A percentile compares a stretch with the other conserved stretches of the same genome.
These are phyloP conservation scores for Cassiopea xamachana DNA, from an alignment of 30 jellyfish, hydroid and myxozoan species.

Conservation along the genomic window DNA sequence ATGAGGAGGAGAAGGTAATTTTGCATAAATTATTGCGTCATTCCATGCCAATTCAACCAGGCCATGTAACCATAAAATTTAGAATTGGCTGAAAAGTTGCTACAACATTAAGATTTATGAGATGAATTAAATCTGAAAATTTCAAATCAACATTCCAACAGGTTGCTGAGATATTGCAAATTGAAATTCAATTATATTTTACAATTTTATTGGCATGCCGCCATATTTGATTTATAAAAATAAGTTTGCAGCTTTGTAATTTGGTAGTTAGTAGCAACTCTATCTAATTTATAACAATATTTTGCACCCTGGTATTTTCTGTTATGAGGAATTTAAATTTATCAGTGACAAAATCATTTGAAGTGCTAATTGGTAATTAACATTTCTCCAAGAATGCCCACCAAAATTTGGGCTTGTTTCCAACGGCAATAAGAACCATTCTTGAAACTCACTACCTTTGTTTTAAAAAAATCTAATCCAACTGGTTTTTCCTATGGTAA, in stretches of 20 bases:
- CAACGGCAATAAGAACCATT: neutral
- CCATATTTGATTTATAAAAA: neutral
- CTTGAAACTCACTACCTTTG: neutral
- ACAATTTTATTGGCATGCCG: neutral
- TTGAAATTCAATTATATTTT: neutral
- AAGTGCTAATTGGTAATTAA: too few relatives aligned
- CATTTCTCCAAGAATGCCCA: neutral
- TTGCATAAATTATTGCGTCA: neutral
- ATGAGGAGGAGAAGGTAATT: conserved; percentile 82
- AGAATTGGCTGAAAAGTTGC: neutral
- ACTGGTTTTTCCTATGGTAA: neutral
- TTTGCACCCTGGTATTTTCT: neutral
- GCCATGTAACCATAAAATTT: neutral
- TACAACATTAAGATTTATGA: neutral
- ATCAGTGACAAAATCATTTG: neutral
- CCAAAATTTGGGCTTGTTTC: neutral
- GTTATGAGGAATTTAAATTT: neutral
- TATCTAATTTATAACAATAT: too few relatives aligned
- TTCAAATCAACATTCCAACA: neutral
- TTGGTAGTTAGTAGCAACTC: neutral
- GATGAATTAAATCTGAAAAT: neutral
- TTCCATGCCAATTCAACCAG: neutral
- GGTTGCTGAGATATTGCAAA: neutral
- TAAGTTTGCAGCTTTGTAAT: neutral
- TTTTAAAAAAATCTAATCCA: neutral